phyloP scores from a whole-genome alignment of 2,797 vertebrate genomes.

The Eurystomus glaucurus region DNA sequence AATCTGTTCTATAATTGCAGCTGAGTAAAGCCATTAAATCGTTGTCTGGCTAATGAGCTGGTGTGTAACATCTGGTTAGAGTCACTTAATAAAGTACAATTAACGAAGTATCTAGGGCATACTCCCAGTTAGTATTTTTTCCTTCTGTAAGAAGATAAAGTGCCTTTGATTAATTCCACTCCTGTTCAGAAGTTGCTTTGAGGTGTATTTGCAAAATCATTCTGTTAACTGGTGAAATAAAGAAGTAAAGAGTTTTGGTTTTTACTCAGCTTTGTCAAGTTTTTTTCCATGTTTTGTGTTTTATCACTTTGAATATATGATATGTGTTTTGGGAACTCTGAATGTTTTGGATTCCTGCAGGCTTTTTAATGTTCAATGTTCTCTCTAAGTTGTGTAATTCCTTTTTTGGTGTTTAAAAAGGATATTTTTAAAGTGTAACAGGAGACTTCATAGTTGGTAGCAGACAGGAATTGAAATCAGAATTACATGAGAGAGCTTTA shows the following conservation, averaged over 20 bases:
- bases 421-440: not conserved
- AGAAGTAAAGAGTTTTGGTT: not conserved
- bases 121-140: not conserved
- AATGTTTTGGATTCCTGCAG: not conserved
- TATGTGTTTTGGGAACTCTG: not conserved
- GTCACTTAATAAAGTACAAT: not conserved
- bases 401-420: not conserved
- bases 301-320: not conserved
- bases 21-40: not conserved
- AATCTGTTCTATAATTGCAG: not conserved
- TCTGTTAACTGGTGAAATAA: constrained; percentile 2
- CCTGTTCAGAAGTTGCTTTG: not conserved
- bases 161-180: not conserved
- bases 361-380: not conserved
- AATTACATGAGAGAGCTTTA: not conserved
- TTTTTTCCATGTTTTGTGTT: not conserved
- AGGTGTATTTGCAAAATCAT: not conserved
- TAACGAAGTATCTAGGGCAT: not conserved
- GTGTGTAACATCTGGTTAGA: not conserved
- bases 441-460: not conserved
- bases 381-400: not conserved
- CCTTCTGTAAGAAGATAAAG: not conserved
- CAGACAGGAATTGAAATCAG: not conserved
- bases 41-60: not conserved
- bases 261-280: not conserved